Evolutionary conservation across 2,888 invertebrate species (phyloP).

Genomic region (Xylota segnis): DNA sequence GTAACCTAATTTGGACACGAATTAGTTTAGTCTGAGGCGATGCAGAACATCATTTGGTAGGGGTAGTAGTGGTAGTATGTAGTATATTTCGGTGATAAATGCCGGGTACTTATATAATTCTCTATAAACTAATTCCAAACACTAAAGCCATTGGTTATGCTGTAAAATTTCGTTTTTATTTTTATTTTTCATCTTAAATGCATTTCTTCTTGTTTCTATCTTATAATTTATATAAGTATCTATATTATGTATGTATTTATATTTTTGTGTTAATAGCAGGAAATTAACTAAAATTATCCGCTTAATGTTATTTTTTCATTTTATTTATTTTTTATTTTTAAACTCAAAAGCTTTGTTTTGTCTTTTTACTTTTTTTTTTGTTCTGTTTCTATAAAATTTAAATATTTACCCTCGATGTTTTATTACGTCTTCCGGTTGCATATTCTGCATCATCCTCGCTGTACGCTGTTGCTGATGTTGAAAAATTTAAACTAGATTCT

Average conservation of each 20-base stretch:
- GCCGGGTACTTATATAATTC: slow-evolving; percentile 2
- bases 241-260: neutral
- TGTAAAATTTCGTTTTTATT: slow-evolving; percentile 55
- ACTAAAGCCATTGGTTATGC: slow-evolving; percentile 56
- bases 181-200: slow-evolving; percentile 52
- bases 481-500: slow-evolving; percentile 87
- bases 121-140: slow-evolving; percentile 46
- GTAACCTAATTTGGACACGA: slow-evolving; percentile 28
- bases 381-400: slow-evolving; percentile 77
- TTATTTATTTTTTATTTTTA: slow-evolving; percentile 27
- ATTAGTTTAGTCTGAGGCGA: slow-evolving; percentile 33
- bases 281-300: slow-evolving; percentile 52
- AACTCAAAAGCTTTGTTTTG: slow-evolving; percentile 47
- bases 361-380: too few relatives aligned
- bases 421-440: slow-evolving; percentile 89
- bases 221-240: slow-evolving; percentile 77
- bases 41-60: slow-evolving; percentile 23
- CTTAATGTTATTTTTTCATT: slow-evolving; percentile 45
- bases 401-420: slow-evolving; percentile 88
- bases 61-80: slow-evolving; percentile 26
- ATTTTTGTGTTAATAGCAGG: slow-evolving; percentile 39
- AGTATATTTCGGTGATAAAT: neutral
- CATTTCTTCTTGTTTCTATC: slow-evolving; percentile 78
- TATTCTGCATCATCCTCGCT: slow-evolving; percentile 91
- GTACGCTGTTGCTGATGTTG: slow-evolving; percentile 86